Conservation (phyloP, 2,888 invertebrate genomes). For the Lagria hirta region DNA sequence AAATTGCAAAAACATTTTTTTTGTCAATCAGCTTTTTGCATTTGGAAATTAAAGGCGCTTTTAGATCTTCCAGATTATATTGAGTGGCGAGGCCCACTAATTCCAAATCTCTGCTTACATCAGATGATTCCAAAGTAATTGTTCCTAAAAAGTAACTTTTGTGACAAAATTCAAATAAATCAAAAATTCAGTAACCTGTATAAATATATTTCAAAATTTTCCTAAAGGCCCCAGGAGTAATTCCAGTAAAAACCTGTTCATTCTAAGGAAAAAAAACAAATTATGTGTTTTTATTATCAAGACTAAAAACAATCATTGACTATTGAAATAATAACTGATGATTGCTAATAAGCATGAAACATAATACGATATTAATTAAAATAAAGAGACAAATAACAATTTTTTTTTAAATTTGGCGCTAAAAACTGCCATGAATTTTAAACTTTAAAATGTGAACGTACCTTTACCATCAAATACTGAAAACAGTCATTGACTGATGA, state of each 20-base stretch:
- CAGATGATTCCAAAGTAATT: not conserved
- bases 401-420: no score
- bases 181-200: constrained; percentile 2
- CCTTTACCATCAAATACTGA: no score
- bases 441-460: no score
- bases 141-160: no score
- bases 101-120: not conserved
- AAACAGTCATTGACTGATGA: no score
- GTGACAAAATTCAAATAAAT: not conserved
- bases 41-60: not conserved
- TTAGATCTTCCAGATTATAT: not conserved
- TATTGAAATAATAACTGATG: no score
- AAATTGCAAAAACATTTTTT: constrained; percentile 3
- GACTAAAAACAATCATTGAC: no score
- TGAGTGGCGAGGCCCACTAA: not conserved
- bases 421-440: no score
- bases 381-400: no score
- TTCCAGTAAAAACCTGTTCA: no score
- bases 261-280: not conserved
- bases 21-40: not conserved
- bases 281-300: not conserved
- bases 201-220: constrained; percentile 3
- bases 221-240: not conserved
- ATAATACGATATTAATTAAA: no score
- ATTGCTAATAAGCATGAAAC: no score